Base-by-base conservation (phyloP, 2,888 invertebrate genomes). In the Azorinus chamasolen region DNA sequence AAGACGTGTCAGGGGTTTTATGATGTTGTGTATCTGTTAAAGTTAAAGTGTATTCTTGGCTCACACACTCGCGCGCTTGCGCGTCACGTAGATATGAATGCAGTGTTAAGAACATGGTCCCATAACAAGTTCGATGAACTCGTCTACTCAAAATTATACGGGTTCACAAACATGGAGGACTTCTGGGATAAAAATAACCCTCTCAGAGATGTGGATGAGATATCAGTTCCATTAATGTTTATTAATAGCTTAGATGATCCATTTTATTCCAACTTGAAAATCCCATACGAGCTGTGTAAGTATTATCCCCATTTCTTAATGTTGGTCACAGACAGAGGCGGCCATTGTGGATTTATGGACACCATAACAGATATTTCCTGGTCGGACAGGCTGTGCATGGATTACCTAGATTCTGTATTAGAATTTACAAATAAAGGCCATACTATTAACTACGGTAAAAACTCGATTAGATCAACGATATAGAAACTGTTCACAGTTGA, bases 111-210 rank as follows among this genome's bases (percentile, higher is more conserved):
- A 18, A 63, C 86, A 2, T 83, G 83, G 79, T 78, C 79, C 0
- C 50, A 88, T 37, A 62, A 65, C 20, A 83, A 88, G 4, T 87
- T 89, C 46, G 88, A 88, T 53, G 73, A 83, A 41, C 45, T 62
- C 4, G 84, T 90, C 8, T 88, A 83, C 73, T 86, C 84, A 43
- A 84, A 83, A 69, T 48, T 86, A 51, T 81, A 85, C 39, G 86
- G 80, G 2, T 84, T 68, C 68, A 37, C 57, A 16, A 76, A 76
- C 55, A 66, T 86, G n/a, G 87, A 87, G 2, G 86, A 88, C 37
- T 91, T 88, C 74, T 91, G 91, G 90, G 90, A 90, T 32, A 79
- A 83, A 55, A 90, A 90, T 66, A 87, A 90, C 43, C 91, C 91
- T 1, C 71, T 91, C 39, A 58, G 91, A 20, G 90, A 91, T 50